A percentile compares a stretch with the other conserved stretches of the same genome.
phyloP scores from a whole-genome alignment of 2,797 vertebrate genomes.

The Phalanger gymnotis region DNA sequence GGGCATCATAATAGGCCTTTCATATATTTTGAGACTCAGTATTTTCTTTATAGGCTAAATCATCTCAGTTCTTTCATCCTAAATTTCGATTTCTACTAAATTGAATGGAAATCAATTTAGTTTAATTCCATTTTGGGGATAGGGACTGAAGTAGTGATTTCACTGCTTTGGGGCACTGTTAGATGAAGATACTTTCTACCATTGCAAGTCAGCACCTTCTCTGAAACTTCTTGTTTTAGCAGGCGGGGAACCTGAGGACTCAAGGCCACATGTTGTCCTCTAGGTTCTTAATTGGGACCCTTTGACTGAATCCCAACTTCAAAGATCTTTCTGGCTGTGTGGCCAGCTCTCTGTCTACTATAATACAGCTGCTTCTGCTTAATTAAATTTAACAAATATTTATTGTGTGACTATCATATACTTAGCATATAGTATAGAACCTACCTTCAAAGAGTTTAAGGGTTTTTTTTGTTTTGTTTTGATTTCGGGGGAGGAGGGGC shows the following conservation, averaged over 20 bases:
- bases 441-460: background rate
- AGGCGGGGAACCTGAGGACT: too few relatives aligned
- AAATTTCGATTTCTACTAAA: background rate
- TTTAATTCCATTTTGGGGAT: background rate
- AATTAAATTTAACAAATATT: background rate
- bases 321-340: background rate
- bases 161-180: background rate
- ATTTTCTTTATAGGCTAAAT: slow-evolving; percentile 1
- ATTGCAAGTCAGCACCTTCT: background rate
- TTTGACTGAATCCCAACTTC: background rate
- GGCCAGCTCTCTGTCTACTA: background rate
- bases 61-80: background rate
- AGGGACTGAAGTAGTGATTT: background rate
- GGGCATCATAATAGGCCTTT: background rate
- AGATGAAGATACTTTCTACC: background rate
- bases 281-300: too few relatives aligned
- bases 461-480: background rate
- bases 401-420: background rate
- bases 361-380: background rate
- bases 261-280: too few relatives aligned
- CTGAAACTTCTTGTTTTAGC: background rate
- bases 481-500: too few relatives aligned
- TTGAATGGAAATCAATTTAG: background rate
- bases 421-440: background rate
- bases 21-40: slow-evolving; percentile 1